Base-by-base conservation (phyloP, 2,888 invertebrate genomes). In the Pogonocherus hispidulus region DNA sequence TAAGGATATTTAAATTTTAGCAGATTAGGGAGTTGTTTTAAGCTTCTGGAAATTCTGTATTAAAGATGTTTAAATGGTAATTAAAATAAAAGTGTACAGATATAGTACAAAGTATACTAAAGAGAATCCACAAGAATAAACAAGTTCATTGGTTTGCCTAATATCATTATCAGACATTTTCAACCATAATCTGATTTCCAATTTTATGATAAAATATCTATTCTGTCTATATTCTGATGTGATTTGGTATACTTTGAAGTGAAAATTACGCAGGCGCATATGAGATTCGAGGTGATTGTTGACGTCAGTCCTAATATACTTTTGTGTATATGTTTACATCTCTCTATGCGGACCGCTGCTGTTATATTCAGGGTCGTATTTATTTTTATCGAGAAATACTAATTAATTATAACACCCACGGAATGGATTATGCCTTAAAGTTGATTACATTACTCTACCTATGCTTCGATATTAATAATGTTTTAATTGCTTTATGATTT, bases 261-360 rank as follows among this genome's bases (percentile, higher is more conserved):
- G 49, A 51, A 23, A 49, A 46, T 62, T 35, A 27, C 60, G 51
- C 60, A 62, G 51, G 69, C 71, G 67, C 66, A 63, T 73, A 77
- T 74, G 63, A 73, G 69, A 75, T 68, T 66, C 77, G 77, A 79
- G 78, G 78, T 78, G 74, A 79, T 75, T 75, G 70, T 75, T 79
- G 78, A 79, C 78, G 78, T 79, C 78, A 79, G 69, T 69, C 66
- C 70, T 76, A 73, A 76, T 78, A 78, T 75, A 77, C 75, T 76
- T 74, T 74, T 75, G 72, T 76, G 67, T 74, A 72, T 75, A 62
- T 64, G 65, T 71, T 60, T 71, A 66, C 71, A 71, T 69, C 69
- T 65, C 70, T 71, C 69, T 66, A 68, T n/a, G n/a, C 67, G 73
- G 70, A 65, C 70, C 69, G 70, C 59, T 73, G 70, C 68, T 70